Conservation (phyloP, 2,797 vertebrate genomes). For the Chaetodon trifasciatus region DNA sequence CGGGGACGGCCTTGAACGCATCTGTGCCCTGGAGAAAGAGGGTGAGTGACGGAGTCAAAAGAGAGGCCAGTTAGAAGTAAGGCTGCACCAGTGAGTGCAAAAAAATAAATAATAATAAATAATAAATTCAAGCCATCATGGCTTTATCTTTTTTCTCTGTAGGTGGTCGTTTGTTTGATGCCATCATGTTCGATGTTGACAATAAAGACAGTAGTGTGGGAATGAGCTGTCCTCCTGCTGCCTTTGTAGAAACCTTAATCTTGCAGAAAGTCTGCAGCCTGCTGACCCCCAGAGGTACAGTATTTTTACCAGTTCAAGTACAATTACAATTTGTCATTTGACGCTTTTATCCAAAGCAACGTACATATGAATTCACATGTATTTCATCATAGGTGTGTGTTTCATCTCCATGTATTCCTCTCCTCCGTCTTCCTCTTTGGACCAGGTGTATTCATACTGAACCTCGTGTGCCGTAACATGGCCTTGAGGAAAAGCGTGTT, state of each 20-base stretch:
- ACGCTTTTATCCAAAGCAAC: too few relatives aligned
- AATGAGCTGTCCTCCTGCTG: constrained; percentile 95
- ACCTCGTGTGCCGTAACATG: constrained; percentile 93
- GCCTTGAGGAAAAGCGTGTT: constrained; percentile 87
- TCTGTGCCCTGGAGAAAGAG: constrained; percentile 73
- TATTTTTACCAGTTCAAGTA: neutral
- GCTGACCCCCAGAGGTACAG: constrained; percentile 89
- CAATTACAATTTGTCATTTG: too few relatives aligned
- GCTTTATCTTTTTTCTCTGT: neutral
- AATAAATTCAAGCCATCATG: neutral
- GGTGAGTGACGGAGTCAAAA: constrained; percentile 60
- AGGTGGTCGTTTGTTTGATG: constrained; percentile 87
- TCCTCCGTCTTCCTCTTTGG: neutral
- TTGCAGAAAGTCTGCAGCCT: constrained; percentile 90
- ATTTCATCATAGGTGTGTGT: neutral
- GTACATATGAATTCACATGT: too few relatives aligned
- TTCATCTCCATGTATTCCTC: neutral
- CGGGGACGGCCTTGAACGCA: constrained; percentile 74
- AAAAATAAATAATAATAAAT: too few relatives aligned
- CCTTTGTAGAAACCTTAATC: constrained; percentile 90
- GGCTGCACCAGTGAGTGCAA: neutral
- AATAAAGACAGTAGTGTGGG: constrained; percentile 93
- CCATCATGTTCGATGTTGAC: constrained; percentile 96
- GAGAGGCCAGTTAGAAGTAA: neutral
- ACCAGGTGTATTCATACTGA: constrained; percentile 87